These are phyloP conservation scores for Exocentrus adspersus DNA, from an alignment of 2,888 invertebrate species.

Conservation along the genomic window DNA sequence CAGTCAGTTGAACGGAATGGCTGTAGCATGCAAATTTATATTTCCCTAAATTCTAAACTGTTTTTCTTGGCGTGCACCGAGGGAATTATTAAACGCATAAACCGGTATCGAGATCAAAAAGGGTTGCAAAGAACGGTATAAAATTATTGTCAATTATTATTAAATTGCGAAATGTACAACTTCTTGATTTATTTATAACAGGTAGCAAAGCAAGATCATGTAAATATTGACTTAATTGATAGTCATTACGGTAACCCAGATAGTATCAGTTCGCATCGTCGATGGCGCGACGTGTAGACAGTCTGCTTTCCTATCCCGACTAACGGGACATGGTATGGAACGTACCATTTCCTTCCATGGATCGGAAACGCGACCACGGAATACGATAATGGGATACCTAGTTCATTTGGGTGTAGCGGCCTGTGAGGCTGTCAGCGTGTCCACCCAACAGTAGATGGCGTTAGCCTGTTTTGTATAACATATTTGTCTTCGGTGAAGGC, in stretches of 20 bases:
- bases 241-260: constrained; percentile 31
- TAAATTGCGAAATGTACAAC: too few relatives aligned
- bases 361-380: too few relatives aligned
- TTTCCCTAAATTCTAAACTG: not conserved
- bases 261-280: constrained; percentile 24
- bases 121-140: too few relatives aligned
- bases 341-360: too few relatives aligned
- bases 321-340: constrained; percentile 37
- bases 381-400: too few relatives aligned
- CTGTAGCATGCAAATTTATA: not conserved
- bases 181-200: constrained; percentile 26
- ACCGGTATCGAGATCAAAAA: not conserved
- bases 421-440: too few relatives aligned
- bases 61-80: not conserved
- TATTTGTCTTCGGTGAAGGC: too few relatives aligned
- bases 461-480: too few relatives aligned
- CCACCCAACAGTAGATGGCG: too few relatives aligned
- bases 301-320: constrained; percentile 38
- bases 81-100: not conserved
- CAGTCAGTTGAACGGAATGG: not conserved
- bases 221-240: constrained; percentile 29
- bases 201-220: constrained; percentile 18
- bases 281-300: constrained; percentile 30
- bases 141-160: too few relatives aligned
- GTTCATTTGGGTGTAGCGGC: too few relatives aligned